Conservation (phyloP, 2,113 vertebrate genomes). For the Cyprinodon tularosa region DNA sequence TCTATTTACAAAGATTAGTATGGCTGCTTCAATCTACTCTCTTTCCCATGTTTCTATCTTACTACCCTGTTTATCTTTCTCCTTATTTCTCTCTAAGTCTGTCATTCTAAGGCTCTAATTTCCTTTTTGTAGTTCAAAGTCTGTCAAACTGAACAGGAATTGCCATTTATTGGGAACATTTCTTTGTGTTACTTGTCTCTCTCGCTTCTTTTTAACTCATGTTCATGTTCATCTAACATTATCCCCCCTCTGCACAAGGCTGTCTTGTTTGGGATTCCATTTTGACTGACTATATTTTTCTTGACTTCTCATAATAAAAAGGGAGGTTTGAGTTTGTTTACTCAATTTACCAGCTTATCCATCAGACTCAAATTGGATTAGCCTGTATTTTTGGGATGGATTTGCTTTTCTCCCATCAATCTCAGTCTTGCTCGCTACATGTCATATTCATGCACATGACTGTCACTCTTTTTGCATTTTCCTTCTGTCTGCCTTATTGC, state of each 20-base stretch:
- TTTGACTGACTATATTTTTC: slow-evolving; percentile 54
- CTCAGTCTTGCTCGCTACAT: slow-evolving; percentile 14
- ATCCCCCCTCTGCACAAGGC: slow-evolving; percentile 43
- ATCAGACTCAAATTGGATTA: slow-evolving; percentile 63
- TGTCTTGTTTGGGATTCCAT: slow-evolving; percentile 51
- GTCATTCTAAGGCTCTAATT: not conserved
- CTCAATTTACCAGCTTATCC: slow-evolving; percentile 63
- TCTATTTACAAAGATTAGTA: not conserved
- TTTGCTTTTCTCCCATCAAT: slow-evolving; percentile 48
- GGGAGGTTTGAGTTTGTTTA: slow-evolving; percentile 59
- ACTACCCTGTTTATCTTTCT: not conserved
- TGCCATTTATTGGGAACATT: slow-evolving; percentile 34
- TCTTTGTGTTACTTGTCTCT: slow-evolving; percentile 14
- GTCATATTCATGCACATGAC: slow-evolving; percentile 6
- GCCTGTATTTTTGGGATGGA: slow-evolving; percentile 45
- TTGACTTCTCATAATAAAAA: slow-evolving; percentile 54
- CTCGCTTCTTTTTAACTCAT: slow-evolving; percentile 1
- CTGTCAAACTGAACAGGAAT: slow-evolving; percentile 28
- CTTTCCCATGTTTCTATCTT: not conserved
- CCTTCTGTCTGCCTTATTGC: slow-evolving; percentile 4
- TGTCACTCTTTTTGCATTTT: not conserved
- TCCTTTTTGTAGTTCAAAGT: slow-evolving; percentile 9
- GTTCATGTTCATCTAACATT: slow-evolving; percentile 44
- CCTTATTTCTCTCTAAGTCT: not conserved
- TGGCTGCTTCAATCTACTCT: not conserved